phyloP scores from a whole-genome alignment of 2,888 invertebrate species.

The Agrotis exclamationis region DNA sequence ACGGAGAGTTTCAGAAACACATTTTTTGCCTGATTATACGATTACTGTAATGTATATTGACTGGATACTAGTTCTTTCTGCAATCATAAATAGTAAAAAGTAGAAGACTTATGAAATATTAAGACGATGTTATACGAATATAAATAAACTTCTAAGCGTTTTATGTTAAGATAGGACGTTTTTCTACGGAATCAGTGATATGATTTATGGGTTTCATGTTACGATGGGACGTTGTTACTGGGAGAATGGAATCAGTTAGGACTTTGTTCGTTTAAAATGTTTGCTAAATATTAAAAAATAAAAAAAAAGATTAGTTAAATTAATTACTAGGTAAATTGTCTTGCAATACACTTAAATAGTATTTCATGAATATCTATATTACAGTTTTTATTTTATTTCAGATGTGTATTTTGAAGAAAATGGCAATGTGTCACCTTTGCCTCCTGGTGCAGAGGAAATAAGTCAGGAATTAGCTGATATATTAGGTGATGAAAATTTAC shows the following conservation, averaged over 20 bases:
- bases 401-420: conserved; percentile 11
- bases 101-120: conserved; percentile 21
- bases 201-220: conserved; percentile 34
- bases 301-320: conserved; percentile 3
- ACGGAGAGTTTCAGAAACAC: conserved; percentile 21
- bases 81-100: conserved; percentile 18
- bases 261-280: conserved; percentile 34
- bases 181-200: conserved; percentile 33
- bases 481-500: conserved; percentile 2
- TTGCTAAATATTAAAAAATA: conserved; percentile 21
- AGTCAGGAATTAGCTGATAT: conserved; percentile 31
- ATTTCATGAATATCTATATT: conserved; percentile 1
- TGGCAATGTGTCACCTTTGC: conserved; percentile 23
- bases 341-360: not conserved
- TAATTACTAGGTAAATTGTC: conserved; percentile 7
- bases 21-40: conserved; percentile 20
- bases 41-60: conserved; percentile 11
- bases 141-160: conserved; percentile 5
- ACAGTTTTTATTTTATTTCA: conserved; percentile 16
- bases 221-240: conserved; percentile 37
- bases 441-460: conserved; percentile 46
- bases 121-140: not conserved
- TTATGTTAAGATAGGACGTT: conserved; percentile 31
- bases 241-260: conserved; percentile 32
- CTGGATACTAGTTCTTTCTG: conserved; percentile 15